Percentiles rank a stretch among this genome's conserved stretches.
These are phyloP conservation scores for Drymonia ruficornis DNA, from an alignment of 2,888 invertebrate species.

Conservation along the genomic window DNA sequence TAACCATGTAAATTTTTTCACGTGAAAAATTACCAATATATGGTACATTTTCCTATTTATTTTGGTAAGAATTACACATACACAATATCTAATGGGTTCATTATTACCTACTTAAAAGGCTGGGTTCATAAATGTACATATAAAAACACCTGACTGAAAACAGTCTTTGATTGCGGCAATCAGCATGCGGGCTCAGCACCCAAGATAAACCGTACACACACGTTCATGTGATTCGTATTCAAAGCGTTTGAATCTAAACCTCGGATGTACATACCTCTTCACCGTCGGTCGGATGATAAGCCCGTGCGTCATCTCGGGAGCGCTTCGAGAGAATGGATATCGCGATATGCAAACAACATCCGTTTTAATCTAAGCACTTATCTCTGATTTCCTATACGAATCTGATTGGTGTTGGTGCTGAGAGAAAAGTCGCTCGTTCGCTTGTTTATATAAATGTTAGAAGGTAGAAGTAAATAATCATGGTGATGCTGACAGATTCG, in stretches of 20 bases:
- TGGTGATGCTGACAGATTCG: no score
- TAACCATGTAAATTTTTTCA: no score
- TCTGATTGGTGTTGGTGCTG: neutral
- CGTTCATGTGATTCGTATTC: neutral
- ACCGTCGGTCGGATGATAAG: conserved; percentile 27
- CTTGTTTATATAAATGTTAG: neutral
- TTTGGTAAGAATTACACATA: no score
- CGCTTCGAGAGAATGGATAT: conserved; percentile 10
- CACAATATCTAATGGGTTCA: no score
- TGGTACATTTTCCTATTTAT: no score
- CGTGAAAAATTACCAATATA: no score
- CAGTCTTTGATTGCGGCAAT: neutral
- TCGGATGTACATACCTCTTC: conserved; percentile 25
- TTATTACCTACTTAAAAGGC: no score
- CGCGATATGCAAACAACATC: conserved; percentile 17
- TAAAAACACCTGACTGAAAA: no score
- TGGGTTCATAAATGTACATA: no score
- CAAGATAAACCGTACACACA: neutral
- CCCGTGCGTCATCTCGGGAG: conserved; percentile 27
- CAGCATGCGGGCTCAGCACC: neutral
- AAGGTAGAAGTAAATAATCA: no score
- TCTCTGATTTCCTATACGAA: conserved; percentile 29
- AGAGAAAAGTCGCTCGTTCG: neutral
- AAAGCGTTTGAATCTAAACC: neutral
- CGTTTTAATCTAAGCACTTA: conserved; percentile 21